phyloP scores from a whole-genome alignment of 2,797 vertebrate genomes.

The Hippoglossus hippoglossus region DNA sequence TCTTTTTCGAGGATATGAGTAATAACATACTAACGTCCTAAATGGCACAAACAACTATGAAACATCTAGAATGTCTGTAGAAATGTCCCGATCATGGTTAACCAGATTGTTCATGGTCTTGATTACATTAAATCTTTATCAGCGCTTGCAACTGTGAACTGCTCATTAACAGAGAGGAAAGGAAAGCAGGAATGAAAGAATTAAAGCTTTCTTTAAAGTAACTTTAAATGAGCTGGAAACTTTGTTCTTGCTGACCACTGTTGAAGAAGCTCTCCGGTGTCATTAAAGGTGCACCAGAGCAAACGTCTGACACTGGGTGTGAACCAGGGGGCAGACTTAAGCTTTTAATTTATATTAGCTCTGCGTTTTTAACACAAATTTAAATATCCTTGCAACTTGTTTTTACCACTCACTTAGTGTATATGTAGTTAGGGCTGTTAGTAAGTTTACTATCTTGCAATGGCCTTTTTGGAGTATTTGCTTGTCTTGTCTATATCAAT shows the following conservation, averaged over 20 bases:
- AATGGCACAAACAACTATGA: neutral
- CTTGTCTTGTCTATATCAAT: too few species aligned
- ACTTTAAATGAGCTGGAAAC: neutral
- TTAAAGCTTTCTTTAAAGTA: neutral
- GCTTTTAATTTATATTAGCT: too few species aligned
- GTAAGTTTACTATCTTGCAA: too few species aligned
- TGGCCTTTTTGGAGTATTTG: too few species aligned
- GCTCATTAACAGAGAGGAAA: conserved; percentile 13
- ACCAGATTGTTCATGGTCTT: conserved; percentile 25
- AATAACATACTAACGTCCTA: too few species aligned
- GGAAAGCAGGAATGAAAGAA: neutral
- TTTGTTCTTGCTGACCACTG: neutral
- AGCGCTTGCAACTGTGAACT: conserved; percentile 8
- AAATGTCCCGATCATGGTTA: neutral
- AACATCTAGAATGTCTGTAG: too few species aligned
- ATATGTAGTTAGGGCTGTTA: too few species aligned
- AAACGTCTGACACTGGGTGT: neutral
- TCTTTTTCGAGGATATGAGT: too few species aligned
- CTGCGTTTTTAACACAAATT: neutral
- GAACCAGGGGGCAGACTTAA: too few species aligned
- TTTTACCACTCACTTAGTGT: neutral
- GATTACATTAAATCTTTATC: conserved; percentile 37
- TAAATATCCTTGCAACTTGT: conserved; percentile 15
- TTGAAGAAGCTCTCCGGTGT: neutral
- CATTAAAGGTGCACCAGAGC: neutral